Base-by-base conservation (phyloP, 1,140 invertebrate genomes). In the Pogonomyrmex californicus region DNA sequence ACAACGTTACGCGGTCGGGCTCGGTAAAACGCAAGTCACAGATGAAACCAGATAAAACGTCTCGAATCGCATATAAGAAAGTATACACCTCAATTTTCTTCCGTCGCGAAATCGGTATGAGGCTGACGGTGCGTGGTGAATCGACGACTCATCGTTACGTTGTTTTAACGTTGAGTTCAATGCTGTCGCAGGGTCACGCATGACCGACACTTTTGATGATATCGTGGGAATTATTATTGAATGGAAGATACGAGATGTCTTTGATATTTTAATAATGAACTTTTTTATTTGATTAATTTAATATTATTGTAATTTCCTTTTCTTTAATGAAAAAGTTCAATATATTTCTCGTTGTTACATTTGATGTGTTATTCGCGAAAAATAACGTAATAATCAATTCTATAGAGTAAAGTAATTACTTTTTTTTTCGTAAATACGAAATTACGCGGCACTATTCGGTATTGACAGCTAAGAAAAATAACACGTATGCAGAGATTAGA, bases 71-170 rank as follows among this genome's bases (percentile, higher is more conserved):
- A n/a, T 71, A n/a, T 71, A 38, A 70, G 63, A 81, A 81, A 81
- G 44, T 68, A 12, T 2, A 30, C 23, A 30, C n/a, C 17, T 54
- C 33, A 47, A 63, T 63, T 78, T 78, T 47, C 30, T 65, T 76
- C 12, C 36, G 33, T 33, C 23, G 60, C 17, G 36, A 81, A 81
- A 54, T 66, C 12, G 10, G 23, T 23, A 23, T 68, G 54, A 47
- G 47, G 23, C 60, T 63, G 23, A 23, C 23, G 49, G 44, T n/a
- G 73, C n/a, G 4, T 3, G 41, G 44, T 38, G 65, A 77, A 47
- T 62, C 75, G 30, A 77, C 30, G 78, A 81, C 14, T 81, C 78
- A 81, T 70, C 49, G 68, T 71, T 54, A 54, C n/a, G 17, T 36
- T 47, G n/a, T 44, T 54, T 81, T 81, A 56, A 81, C 36, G 23